Evolutionary conservation across 2,888 invertebrate species (phyloP).

Genomic region (Ametastegia equiseti): DNA sequence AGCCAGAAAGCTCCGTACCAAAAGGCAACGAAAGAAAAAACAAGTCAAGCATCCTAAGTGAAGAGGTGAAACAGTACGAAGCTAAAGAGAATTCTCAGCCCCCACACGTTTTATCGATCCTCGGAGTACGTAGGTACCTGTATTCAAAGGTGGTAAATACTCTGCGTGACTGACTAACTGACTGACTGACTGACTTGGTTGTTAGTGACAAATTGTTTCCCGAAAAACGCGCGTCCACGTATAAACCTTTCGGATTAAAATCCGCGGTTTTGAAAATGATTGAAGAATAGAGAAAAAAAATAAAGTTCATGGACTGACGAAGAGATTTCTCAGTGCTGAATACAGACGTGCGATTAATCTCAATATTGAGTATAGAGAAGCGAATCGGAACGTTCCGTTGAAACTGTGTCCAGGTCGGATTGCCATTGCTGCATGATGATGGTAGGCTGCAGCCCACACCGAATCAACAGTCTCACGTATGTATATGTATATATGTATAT

Average conservation of each 20-base stretch:
- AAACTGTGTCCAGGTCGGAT: slow-evolving; percentile 2
- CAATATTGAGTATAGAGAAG: background rate
- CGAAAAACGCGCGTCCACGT: background rate
- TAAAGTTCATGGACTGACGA: background rate
- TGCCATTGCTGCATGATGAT: background rate
- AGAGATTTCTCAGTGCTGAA: background rate
- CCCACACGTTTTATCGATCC: background rate
- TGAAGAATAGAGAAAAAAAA: background rate
- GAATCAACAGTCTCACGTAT: background rate
- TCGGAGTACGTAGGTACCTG: background rate
- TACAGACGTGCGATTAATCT: slow-evolving; percentile 8
- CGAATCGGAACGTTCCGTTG: background rate
- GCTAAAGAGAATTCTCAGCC: background rate
- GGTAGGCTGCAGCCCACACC: background rate
- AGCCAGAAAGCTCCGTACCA: no score
- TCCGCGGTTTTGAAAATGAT: background rate
- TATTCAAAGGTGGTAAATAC: slow-evolving; percentile 1
- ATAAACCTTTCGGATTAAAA: background rate
- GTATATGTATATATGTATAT: background rate
- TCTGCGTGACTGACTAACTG: slow-evolving; percentile 3
- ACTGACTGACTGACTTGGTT: background rate
- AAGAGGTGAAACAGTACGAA: background rate
- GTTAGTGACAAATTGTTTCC: slow-evolving; percentile 4
- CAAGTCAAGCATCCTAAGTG: background rate
- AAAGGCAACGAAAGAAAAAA: no score